A percentile compares a stretch with the other conserved stretches of the same genome.
Evolutionary conservation across 2,888 invertebrate genomes (phyloP).

Genomic region (Zeuzera pyrina): DNA sequence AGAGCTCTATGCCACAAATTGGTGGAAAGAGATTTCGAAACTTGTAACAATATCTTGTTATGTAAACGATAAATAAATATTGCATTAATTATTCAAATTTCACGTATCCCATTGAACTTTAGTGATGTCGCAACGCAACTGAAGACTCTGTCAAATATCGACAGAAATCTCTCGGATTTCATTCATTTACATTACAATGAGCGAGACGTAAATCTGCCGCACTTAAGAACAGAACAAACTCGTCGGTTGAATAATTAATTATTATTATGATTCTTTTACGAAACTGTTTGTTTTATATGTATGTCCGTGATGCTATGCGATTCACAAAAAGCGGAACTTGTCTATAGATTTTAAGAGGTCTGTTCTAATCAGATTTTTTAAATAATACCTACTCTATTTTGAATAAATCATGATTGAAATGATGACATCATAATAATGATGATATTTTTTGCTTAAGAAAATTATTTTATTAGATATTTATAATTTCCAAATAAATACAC

Average conservation of each 20-base stretch:
- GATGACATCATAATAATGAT: no score
- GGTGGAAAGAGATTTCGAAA: no score
- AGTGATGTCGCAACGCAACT: constrained; percentile 5
- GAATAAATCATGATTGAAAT: no score
- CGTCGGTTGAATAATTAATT: constrained; percentile 15
- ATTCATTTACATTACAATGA: constrained; percentile 40
- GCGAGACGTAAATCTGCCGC: constrained; percentile 19
- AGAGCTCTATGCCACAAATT: no score
- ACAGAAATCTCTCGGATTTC: constrained; percentile 23
- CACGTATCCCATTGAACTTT: neutral
- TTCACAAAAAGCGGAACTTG: no score
- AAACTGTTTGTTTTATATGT: constrained; percentile 1
- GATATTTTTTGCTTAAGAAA: no score
- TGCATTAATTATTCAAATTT: constrained; percentile 1
- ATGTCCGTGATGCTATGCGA: neutral
- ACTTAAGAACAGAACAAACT: constrained; percentile 31
- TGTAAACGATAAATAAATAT: neutral
- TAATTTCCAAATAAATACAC: no score
- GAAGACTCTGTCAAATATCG: constrained; percentile 14
- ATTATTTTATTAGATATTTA: no score
- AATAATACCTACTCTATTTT: no score
- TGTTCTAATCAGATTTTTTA: no score
- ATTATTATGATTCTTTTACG: neutral
- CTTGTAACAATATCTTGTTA: no score
- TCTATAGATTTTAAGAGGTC: no score